These are phyloP conservation scores for Phodopus roborovskii DNA, from an alignment of 2,113 vertebrate species.

Conservation along the genomic window DNA sequence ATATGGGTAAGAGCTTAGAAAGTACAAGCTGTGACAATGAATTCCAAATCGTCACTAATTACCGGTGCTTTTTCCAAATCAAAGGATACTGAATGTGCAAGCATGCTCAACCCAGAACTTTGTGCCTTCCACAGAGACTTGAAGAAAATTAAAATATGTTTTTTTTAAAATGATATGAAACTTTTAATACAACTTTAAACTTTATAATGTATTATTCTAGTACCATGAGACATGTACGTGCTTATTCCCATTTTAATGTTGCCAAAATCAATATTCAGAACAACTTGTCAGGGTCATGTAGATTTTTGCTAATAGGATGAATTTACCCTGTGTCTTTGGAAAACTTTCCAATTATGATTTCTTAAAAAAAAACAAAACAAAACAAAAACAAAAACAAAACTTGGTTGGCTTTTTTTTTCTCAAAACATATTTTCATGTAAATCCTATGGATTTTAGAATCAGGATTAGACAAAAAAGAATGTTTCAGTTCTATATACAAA, in stretches of 20 bases:
- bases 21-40: constrained; percentile 83
- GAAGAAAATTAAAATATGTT: constrained; percentile 43
- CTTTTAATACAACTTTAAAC: background rate
- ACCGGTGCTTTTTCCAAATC: constrained; percentile 69
- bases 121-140: constrained; percentile 46
- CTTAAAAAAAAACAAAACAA: background rate
- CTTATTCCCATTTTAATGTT: constrained; percentile 36
- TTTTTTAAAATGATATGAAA: constrained; percentile 33
- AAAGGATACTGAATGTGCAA: constrained; percentile 68
- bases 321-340: background rate
- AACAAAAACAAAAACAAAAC: too few species aligned
- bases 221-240: background rate
- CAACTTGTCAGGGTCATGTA: background rate
- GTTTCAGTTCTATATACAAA: background rate
- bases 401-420: background rate
- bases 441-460: background rate
- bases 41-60: constrained; percentile 82
- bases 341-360: background rate
- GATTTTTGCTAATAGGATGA: background rate
- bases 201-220: background rate
- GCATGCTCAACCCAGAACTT: constrained; percentile 74
- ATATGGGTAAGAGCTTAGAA: constrained; percentile 70
- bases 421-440: background rate
- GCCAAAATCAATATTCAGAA: constrained; percentile 6
- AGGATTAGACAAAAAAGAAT: background rate